These are phyloP conservation scores for Pseudotriccus pelzelni DNA, from an alignment of 2,797 vertebrate species.

Conservation along the genomic window DNA sequence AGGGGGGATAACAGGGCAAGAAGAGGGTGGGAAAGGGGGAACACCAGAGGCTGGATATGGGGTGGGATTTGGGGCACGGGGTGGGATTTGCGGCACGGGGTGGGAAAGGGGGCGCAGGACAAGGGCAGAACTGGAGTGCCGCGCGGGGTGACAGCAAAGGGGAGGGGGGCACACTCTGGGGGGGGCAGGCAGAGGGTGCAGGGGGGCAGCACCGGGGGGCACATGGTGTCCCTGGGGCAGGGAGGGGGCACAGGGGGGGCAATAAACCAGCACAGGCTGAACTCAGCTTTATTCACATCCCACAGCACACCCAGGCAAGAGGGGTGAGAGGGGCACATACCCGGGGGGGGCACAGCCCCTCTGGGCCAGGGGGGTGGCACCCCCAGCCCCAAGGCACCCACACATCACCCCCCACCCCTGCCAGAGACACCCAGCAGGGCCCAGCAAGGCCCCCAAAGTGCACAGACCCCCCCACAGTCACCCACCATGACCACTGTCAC, in stretches of 20 bases:
- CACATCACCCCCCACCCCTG: not conserved
- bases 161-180: not conserved
- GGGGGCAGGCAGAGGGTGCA: not conserved
- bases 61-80: too few species aligned
- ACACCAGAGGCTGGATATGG: too few species aligned
- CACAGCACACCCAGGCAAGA: not conserved
- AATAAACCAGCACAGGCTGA: not conserved
- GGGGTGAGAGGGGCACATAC: not conserved
- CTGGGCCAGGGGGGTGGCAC: not conserved
- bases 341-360: not conserved
- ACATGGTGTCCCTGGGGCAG: not conserved
- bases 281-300: not conserved
- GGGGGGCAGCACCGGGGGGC: not conserved
- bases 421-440: not conserved
- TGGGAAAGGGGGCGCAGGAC: too few species aligned
- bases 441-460: not conserved
- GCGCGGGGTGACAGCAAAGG: too few species aligned
- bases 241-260: not conserved
- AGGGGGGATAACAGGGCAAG: too few species aligned
- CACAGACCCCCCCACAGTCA: not conserved
- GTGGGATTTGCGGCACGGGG: too few species aligned
- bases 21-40: too few species aligned
- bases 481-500: not conserved
- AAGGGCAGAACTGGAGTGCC: too few species aligned
- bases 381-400: constrained; percentile 2